Conservation (phyloP, 64 coral and sea anemone genomes). For the Dendronephthya gigantea region DNA sequence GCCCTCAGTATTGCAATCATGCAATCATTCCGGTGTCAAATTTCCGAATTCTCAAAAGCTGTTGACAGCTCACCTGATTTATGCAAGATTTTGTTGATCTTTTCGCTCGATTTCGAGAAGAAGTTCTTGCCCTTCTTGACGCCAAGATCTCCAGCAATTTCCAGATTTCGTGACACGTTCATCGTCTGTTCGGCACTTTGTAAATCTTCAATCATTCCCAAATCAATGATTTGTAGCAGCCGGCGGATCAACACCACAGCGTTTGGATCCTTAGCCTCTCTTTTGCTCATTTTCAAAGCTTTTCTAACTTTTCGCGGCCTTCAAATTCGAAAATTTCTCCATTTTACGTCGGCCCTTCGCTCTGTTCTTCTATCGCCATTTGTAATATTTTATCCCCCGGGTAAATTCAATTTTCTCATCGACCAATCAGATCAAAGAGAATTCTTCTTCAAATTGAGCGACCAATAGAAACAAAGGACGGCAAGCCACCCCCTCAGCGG, state of each 20-base stretch:
- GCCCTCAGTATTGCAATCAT: not conserved
- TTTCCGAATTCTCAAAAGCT: not conserved
- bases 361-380: not conserved
- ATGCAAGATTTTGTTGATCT: slow-evolving; percentile 9
- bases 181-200: not conserved
- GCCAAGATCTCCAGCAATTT: not conserved
- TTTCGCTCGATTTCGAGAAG: not conserved
- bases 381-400: not conserved
- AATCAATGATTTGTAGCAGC: not conserved
- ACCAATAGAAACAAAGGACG: not conserved
- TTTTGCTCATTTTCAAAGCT: not conserved
- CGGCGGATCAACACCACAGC: slow-evolving; percentile 2
- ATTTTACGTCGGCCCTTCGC: not conserved
- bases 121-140: not conserved
- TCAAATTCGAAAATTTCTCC: not conserved
- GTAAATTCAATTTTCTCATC: not conserved
- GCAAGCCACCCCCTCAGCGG: not conserved
- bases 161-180: slow-evolving; percentile 1
- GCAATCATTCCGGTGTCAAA: not conserved
- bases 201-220: not conserved
- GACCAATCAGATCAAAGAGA: not conserved
- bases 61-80: not conserved
- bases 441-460: not conserved
- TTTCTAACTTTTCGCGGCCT: not conserved
- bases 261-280: not conserved